phyloP scores from a whole-genome alignment of 1,140 invertebrate species.

The Berghia stephanieae region DNA sequence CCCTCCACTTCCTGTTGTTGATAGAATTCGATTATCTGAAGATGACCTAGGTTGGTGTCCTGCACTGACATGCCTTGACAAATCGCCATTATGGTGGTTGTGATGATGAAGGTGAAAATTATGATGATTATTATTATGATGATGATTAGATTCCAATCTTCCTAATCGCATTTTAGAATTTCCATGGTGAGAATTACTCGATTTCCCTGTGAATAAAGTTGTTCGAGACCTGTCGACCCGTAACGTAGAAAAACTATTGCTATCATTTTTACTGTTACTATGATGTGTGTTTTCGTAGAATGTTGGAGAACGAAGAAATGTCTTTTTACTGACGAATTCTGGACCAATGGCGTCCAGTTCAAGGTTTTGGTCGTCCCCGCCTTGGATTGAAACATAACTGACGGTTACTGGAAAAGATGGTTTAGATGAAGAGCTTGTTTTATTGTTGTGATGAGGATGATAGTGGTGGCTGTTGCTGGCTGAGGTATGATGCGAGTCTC shows the following conservation, averaged over 20 bases:
- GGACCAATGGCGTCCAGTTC: constrained; percentile 21
- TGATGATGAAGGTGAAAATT: too few relatives aligned
- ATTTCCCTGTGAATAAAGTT: constrained; percentile 21
- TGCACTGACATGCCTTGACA: too few relatives aligned
- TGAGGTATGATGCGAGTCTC: too few relatives aligned
- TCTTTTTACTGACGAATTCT: constrained; percentile 19
- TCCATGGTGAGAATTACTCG: too few relatives aligned
- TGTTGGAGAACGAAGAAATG: constrained; percentile 22
- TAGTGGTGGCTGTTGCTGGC: not conserved
- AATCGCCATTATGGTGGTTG: too few relatives aligned
- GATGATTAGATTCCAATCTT: too few relatives aligned
- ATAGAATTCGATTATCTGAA: not conserved
- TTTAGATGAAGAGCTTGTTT: constrained; percentile 18
- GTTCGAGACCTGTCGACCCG: constrained; percentile 32
- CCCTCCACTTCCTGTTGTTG: not conserved
- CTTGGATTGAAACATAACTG: constrained; percentile 47
- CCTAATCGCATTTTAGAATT: too few relatives aligned
- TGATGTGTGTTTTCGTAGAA: too few relatives aligned
- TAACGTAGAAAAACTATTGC: not conserved
- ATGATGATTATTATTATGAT: too few relatives aligned
- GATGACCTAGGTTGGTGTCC: too few relatives aligned
- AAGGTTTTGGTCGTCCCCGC: constrained; percentile 26
- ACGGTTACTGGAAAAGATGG: constrained; percentile 41
- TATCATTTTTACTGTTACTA: too few relatives aligned
- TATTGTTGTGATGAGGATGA: not conserved